A percentile compares a stretch with the other conserved stretches of the same genome.
phyloP scores from a whole-genome alignment of 2,888 invertebrate species.

The Sialis fuliginosa region DNA sequence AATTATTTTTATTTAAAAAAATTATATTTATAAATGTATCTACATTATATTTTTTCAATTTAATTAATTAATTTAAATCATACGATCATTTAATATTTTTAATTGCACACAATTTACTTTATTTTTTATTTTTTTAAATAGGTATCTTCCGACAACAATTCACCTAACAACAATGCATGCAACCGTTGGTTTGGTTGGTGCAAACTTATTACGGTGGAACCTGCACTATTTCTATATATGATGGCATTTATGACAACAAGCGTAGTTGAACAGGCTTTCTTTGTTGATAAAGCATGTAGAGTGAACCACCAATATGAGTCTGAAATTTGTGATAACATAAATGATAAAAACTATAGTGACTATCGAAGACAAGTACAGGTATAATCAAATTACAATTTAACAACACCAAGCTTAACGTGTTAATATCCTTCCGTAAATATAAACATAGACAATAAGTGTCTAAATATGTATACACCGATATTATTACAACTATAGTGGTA shows the following conservation, averaged over 20 bases:
- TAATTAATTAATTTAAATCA: too few relatives aligned
- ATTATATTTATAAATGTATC: too few relatives aligned
- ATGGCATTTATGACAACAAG: conserved; percentile 68
- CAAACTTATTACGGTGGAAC: conserved; percentile 55
- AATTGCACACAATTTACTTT: too few relatives aligned
- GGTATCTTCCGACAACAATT: background rate
- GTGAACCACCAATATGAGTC: conserved; percentile 51
- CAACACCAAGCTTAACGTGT: background rate
- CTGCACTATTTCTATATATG: conserved; percentile 77
- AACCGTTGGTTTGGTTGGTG: conserved; percentile 6
- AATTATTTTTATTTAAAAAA: too few relatives aligned
- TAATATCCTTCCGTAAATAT: background rate
- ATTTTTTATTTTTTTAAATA: background rate
- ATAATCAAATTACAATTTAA: conserved; percentile 9
- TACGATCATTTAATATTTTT: too few relatives aligned
- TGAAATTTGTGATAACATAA: conserved; percentile 46
- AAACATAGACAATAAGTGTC: background rate
- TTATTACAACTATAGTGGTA: too few relatives aligned
- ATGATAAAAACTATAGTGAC: conserved; percentile 32
- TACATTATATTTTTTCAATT: too few relatives aligned
- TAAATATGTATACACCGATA: too few relatives aligned
- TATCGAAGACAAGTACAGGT: conserved; percentile 54
- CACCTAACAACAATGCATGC: background rate
- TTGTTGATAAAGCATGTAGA: conserved; percentile 56
- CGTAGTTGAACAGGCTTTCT: conserved; percentile 64